Evolutionary conservation across 2,888 invertebrate genomes (phyloP).

Genomic region (Rugalucina vietnamica): DNA sequence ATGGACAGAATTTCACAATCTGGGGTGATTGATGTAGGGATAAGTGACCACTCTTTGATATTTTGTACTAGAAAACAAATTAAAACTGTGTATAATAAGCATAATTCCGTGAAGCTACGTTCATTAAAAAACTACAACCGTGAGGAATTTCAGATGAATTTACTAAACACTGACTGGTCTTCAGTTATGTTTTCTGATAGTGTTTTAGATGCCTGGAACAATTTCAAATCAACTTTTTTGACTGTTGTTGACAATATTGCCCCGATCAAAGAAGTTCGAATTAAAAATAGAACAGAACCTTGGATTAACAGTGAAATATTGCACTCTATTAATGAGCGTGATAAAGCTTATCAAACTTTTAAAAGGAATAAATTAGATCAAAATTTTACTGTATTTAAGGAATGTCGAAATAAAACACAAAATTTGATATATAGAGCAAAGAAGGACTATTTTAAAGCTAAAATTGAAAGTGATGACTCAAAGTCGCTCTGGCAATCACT

Average conservation of each 20-base stretch:
- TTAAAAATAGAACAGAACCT: slow-evolving; percentile 19
- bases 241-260: slow-evolving; percentile 16
- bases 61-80: slow-evolving; percentile 14
- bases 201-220: slow-evolving; percentile 10
- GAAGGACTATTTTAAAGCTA: neutral
- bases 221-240: slow-evolving; percentile 5
- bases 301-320: slow-evolving; percentile 26
- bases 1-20: slow-evolving; percentile 1
- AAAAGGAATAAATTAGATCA: neutral
- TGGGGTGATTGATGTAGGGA: slow-evolving; percentile 13
- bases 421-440: neutral
- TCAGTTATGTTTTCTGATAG: neutral
- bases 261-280: slow-evolving; percentile 24
- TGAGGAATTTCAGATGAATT: slow-evolving; percentile 9
- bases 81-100: neutral
- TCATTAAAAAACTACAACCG: slow-evolving; percentile 22
- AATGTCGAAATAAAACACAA: neutral
- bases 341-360: neutral
- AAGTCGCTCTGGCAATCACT: neutral
- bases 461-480: neutral
- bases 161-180: slow-evolving; percentile 12
- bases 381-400: neutral
- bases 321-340: slow-evolving; percentile 10
- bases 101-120: slow-evolving; percentile 10
- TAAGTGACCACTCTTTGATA: slow-evolving; percentile 16